Conservation (phyloP, 2,113 vertebrate species). For the Stigmatopora nigra region DNA sequence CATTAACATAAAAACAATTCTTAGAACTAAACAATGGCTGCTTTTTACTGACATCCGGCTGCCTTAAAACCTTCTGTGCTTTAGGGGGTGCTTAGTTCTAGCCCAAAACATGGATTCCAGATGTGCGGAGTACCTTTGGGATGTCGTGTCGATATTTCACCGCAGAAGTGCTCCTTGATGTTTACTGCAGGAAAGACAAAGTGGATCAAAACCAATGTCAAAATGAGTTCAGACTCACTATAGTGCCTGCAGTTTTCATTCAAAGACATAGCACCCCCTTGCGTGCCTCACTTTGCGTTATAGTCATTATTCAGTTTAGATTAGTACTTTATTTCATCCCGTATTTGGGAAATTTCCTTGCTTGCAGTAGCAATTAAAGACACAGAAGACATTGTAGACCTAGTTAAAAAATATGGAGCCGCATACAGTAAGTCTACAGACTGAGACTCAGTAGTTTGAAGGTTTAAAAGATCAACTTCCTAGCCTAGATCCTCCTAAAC, state of each 20-base stretch:
- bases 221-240: background rate
- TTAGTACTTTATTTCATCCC: too few species aligned
- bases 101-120: constrained; percentile 27
- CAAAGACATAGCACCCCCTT: background rate
- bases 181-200: background rate
- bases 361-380: too few species aligned
- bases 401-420: too few species aligned
- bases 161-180: constrained; percentile 2
- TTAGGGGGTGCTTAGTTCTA: background rate
- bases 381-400: too few species aligned
- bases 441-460: too few species aligned
- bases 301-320: too few species aligned
- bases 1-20: background rate
- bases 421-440: too few species aligned
- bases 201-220: background rate
- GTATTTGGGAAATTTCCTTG: too few species aligned
- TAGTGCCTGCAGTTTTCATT: background rate
- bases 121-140: constrained; percentile 15
- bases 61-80: background rate
- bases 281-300: too few species aligned
- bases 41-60: background rate
- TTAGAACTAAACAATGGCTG: background rate
- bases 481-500: too few species aligned
- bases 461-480: too few species aligned
- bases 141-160: constrained; percentile 6